Base-by-base conservation (phyloP, 1,140 invertebrate genomes). In the Halotydeus destructor region DNA sequence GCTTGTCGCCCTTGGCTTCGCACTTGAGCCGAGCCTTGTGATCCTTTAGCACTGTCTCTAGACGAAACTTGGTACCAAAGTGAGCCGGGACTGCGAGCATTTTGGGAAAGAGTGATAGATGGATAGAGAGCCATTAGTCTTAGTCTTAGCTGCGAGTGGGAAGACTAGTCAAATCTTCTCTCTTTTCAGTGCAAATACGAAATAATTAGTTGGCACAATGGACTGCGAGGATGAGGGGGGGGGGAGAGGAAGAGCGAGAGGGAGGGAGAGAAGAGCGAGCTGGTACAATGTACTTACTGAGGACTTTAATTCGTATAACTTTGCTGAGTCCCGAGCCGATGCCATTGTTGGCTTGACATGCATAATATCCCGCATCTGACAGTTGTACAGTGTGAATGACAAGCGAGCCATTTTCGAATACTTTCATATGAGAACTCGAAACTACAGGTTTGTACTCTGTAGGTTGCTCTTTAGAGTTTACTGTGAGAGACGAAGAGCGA, bases 291-390 rank as follows among this genome's bases (percentile, higher is more conserved):
- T 31, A 14, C 23, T 39, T 39, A 39, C 38, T 23, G 22, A 32
- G 39, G 6, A 41, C 28, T 16, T 14, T 41, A n/a, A 41, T n/a
- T 3, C 14, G 21, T 11, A 41, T 19, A 19, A 41, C 39, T n/a
- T 27, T 19, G 25, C 39, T 41, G 22, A 41, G 24, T 31, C 28
- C 18, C 4, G 30, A 30, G 11, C 39, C 39, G 11, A 41, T 41
- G 11, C 83, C 83, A 61, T 97, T 97, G 22, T 82, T 80, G 31
- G 86, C 84, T 64, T 93, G 84, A 58, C 89, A 96, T 18, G 94
- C 64, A 52, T 69, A 71, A 44, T 59, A 58, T 18, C 69, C 69
- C 44, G 66, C 59, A 53, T 71, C 62, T 38, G 31, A 46, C 52
- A 61, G 49, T 35, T 47, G 51, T 2, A 62, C 58, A 6, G 55